phyloP scores from a whole-genome alignment of 2,797 vertebrate species.

The Muraenolepis orangiensis region DNA sequence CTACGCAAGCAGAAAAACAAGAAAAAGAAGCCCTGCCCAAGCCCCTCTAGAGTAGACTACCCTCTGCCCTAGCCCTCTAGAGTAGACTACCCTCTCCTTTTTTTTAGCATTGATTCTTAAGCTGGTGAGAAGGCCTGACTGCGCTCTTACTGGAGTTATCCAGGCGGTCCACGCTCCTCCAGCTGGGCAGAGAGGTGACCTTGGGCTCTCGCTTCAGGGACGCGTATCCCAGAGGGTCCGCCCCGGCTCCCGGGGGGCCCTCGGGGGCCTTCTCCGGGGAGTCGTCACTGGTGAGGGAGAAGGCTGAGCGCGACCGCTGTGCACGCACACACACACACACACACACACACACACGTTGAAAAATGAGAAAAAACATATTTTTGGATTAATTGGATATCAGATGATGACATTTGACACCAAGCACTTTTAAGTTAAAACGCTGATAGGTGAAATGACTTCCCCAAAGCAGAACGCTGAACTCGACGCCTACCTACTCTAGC shows the following conservation, averaged over 20 bases:
- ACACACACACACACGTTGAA: conserved; percentile 5
- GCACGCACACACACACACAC: conserved; percentile 10
- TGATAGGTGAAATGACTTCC: not conserved
- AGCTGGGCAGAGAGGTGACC: conserved; percentile 74
- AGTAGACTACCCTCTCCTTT: not conserved
- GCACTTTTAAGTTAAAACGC: not conserved
- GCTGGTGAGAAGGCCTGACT: no score
- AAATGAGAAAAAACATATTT: not conserved
- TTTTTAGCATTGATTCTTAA: no score
- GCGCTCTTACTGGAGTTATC: conserved; percentile 80
- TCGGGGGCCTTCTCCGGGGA: conserved; percentile 65
- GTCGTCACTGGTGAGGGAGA: conserved; percentile 82
- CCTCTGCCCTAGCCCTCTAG: not conserved
- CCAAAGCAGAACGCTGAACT: not conserved
- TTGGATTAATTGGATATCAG: not conserved
- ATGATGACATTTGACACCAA: not conserved
- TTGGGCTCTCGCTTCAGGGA: conserved; percentile 76
- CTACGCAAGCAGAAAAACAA: no score
- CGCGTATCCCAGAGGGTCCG: conserved; percentile 61
- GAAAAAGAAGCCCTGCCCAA: no score
- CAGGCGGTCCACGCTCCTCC: conserved; percentile 85
- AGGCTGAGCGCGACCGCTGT: conserved; percentile 82
- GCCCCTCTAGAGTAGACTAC: no score
- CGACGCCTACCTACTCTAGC: not conserved
- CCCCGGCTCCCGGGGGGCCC: conserved; percentile 44